Evolutionary conservation across 2,113 vertebrate species (phyloP).

Genomic region (Sturnus vulgaris): DNA sequence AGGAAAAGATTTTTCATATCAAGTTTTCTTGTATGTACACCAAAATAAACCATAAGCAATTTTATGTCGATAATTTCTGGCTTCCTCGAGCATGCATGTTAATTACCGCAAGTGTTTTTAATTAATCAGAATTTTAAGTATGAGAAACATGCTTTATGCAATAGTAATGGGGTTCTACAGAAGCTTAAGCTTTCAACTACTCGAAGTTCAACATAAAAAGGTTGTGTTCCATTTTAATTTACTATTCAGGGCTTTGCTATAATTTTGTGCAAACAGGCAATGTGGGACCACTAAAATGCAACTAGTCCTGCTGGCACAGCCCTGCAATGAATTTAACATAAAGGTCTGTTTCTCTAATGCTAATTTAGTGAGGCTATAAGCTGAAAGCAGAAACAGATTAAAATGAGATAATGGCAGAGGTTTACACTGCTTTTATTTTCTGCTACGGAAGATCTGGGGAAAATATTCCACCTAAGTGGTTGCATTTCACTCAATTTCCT

Average conservation of each 20-base stretch:
- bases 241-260: conserved; percentile 17
- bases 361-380: conserved; percentile 59
- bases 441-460: not conserved
- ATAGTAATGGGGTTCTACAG: not conserved
- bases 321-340: conserved; percentile 50
- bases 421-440: conserved; percentile 46
- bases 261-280: conserved; percentile 52
- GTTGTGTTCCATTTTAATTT: conserved; percentile 54
- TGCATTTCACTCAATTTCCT: conserved; percentile 12
- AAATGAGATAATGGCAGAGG: conserved; percentile 52
- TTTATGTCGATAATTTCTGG: not conserved
- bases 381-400: conserved; percentile 46
- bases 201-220: conserved; percentile 6
- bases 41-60: not conserved
- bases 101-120: conserved; percentile 35
- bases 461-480: conserved; percentile 6
- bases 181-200: conserved; percentile 21
- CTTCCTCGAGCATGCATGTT: not conserved
- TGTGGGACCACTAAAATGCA: conserved; percentile 55
- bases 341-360: conserved; percentile 48
- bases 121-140: conserved; percentile 32
- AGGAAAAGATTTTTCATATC: not conserved
- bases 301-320: conserved; percentile 34
- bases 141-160: conserved; percentile 10
- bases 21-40: not conserved